These are phyloP conservation scores for Polyommatus iphigenia DNA, from an alignment of 2,888 invertebrate species.

Conservation along the genomic window DNA sequence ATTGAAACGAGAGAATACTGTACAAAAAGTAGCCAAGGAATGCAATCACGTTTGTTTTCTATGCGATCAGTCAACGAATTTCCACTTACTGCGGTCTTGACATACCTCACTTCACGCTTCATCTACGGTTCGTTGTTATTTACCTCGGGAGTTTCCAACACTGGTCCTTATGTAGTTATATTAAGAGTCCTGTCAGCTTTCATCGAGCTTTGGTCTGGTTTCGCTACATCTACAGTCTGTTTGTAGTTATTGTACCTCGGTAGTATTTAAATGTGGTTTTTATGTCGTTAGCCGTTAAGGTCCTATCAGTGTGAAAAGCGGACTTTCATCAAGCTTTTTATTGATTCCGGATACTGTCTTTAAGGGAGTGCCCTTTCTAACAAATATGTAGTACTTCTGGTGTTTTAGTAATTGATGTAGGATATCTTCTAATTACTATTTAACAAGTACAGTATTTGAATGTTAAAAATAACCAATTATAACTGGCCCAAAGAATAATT, in stretches of 20 bases:
- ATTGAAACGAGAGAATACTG: no score
- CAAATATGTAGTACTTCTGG: not conserved
- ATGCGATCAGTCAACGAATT: not conserved
- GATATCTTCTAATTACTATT: no score
- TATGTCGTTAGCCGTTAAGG: not conserved
- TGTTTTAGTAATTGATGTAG: not conserved
- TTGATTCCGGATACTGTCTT: not conserved
- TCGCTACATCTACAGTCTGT: not conserved
- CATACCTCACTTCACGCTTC: constrained; percentile 19
- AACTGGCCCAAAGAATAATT: no score
- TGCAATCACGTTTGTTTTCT: constrained; percentile 12
- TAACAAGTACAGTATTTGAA: no score
- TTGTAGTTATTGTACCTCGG: not conserved
- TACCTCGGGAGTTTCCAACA: not conserved
- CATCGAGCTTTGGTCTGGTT: not conserved
- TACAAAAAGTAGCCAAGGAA: not conserved
- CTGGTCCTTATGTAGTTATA: not conserved
- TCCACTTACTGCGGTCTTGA: not conserved
- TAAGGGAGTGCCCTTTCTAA: not conserved
- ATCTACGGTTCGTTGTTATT: not conserved
- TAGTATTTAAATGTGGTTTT: not conserved
- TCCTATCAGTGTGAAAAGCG: not conserved
- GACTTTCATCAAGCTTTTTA: not conserved
- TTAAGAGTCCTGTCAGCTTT: not conserved
- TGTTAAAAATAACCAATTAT: no score